phyloP scores from a whole-genome alignment of 2,797 vertebrate species.

The Channa striata region DNA sequence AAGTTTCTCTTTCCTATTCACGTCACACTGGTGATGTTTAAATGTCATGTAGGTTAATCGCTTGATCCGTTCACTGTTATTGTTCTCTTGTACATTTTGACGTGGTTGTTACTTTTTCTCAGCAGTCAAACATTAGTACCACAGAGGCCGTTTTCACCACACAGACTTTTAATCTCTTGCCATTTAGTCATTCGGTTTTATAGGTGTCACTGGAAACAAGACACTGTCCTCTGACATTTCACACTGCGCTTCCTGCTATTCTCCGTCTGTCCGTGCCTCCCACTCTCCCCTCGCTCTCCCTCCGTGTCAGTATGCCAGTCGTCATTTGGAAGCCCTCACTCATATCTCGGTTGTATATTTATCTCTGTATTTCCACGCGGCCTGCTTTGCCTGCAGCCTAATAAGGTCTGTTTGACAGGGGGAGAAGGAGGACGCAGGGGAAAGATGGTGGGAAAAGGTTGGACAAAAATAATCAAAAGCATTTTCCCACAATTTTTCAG shows the following conservation, averaged over 20 bases:
- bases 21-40: conserved; percentile 14
- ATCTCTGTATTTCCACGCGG: conserved; percentile 55
- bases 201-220: conserved; percentile 29
- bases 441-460: conserved; percentile 59
- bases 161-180: too few relatives aligned
- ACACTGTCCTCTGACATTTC: conserved; percentile 45
- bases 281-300: background rate
- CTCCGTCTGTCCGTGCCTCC: conserved; percentile 9
- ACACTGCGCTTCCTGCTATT: conserved; percentile 9
- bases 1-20: background rate
- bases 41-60: background rate
- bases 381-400: conserved; percentile 64
- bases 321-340: conserved; percentile 69
- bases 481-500: conserved; percentile 72
- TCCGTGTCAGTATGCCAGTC: conserved; percentile 61
- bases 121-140: background rate
- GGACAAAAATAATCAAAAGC: conserved; percentile 42
- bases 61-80: background rate
- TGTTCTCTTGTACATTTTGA: background rate
- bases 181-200: too few relatives aligned
- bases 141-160: too few relatives aligned
- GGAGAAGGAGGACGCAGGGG: conserved; percentile 33
- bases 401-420: conserved; percentile 69
- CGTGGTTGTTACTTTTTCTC: background rate
- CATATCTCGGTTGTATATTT: conserved; percentile 75